Conservation (phyloP, 2,113 vertebrate species). For the Stigmatopora argus region DNA sequence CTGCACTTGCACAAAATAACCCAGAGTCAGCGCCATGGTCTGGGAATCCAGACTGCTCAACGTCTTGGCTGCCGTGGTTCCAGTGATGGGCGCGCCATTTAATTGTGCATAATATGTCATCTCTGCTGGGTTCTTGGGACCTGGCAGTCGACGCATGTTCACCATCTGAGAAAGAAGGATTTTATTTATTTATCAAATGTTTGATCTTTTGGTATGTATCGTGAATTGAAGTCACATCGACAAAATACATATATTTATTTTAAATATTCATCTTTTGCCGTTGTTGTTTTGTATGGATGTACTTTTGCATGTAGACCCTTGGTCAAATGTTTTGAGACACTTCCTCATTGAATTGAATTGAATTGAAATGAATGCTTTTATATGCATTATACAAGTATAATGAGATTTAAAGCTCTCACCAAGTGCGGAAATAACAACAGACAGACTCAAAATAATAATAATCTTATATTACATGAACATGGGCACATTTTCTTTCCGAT, state of each 20-base stretch:
- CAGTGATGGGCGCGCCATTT: conserved; percentile 82
- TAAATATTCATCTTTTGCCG: conserved; percentile 3
- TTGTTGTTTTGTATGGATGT: too few relatives aligned
- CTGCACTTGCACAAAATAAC: conserved; percentile 92
- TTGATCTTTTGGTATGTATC: background rate
- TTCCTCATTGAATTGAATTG: too few relatives aligned
- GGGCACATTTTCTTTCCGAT: too few relatives aligned
- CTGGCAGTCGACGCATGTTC: conserved; percentile 85
- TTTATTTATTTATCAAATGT: background rate
- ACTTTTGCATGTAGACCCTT: too few relatives aligned
- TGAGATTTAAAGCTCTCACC: too few relatives aligned
- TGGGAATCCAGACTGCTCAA: conserved; percentile 93
- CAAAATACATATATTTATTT: background rate
- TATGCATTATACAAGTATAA: too few relatives aligned
- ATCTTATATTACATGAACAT: too few relatives aligned
- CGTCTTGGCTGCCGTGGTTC: conserved; percentile 87
- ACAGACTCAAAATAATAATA: too few relatives aligned
- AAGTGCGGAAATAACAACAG: too few relatives aligned
- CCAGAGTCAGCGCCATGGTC: conserved; percentile 91
- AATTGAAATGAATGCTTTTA: too few relatives aligned
- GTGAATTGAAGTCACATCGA: background rate
- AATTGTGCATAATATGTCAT: conserved; percentile 89
- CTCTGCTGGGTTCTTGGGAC: conserved; percentile 90
- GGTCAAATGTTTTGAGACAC: too few relatives aligned
- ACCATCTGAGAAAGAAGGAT: conserved; percentile 79